These are phyloP conservation scores for Tragelaphus oryx DNA, from an alignment of 2,797 vertebrate genomes.

Conservation along the genomic window DNA sequence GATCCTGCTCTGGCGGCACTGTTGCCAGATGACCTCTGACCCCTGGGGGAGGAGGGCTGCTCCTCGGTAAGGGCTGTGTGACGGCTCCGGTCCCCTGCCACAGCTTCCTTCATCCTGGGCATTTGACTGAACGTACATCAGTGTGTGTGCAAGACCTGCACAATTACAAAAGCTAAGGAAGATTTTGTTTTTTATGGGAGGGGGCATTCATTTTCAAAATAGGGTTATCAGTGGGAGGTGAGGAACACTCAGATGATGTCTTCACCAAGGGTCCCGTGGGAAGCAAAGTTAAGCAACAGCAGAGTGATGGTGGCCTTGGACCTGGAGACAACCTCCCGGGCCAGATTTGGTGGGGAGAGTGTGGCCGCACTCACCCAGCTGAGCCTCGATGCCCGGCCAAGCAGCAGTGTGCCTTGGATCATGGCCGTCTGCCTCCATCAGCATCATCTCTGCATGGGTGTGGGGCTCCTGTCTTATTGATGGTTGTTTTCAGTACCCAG, in stretches of 20 bases:
- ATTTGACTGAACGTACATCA: not conserved
- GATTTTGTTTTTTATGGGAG: not conserved
- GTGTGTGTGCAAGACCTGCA: not conserved
- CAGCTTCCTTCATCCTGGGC: not conserved
- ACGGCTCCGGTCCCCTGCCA: not conserved
- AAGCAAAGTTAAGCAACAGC: not conserved
- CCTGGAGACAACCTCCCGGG: not conserved
- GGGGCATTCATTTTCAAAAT: not conserved
- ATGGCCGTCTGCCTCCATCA: not conserved
- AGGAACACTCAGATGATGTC: not conserved
- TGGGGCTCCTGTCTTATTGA: not conserved
- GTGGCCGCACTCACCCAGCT: rapidly evolving
- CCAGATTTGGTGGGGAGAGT: not conserved
- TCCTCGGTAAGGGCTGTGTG: not conserved
- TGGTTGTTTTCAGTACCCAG: not conserved
- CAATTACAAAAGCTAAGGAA: not conserved
- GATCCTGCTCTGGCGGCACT: not conserved
- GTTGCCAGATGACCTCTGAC: not conserved
- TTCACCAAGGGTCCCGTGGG: not conserved
- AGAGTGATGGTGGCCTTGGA: rapidly evolving
- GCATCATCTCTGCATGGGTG: not conserved
- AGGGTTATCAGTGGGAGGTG: not conserved
- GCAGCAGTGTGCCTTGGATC: too few relatives aligned
- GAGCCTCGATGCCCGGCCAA: not conserved
- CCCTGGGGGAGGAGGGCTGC: not conserved